These are phyloP conservation scores for Amorpha juglandis DNA, from an alignment of 2,888 invertebrate species.

Conservation along the genomic window DNA sequence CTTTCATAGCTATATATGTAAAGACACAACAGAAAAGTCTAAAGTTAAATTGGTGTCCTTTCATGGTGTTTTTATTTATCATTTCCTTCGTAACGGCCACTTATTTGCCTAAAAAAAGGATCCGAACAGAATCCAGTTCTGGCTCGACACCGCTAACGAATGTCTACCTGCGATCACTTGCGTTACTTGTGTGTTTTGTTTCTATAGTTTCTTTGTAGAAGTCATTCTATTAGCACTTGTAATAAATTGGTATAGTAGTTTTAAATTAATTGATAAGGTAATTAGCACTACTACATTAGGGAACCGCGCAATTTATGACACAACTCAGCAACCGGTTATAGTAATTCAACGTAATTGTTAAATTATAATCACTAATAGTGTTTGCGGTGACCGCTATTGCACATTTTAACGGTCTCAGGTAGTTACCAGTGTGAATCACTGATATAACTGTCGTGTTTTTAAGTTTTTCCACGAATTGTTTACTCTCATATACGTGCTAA, in stretches of 20 bases:
- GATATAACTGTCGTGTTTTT: constrained; percentile 78
- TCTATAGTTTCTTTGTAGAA: constrained; percentile 41
- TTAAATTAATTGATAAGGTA: constrained; percentile 1
- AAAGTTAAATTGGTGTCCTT: constrained; percentile 34
- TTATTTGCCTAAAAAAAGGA: constrained; percentile 67
- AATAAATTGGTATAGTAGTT: not conserved
- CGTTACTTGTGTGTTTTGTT: constrained; percentile 67
- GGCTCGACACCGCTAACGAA: constrained; percentile 59
- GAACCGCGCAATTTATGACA: not conserved
- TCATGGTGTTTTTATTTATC: constrained; percentile 60
- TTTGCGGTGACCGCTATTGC: constrained; percentile 41
- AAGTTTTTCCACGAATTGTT: constrained; percentile 66
- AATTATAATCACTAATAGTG: constrained; percentile 35
- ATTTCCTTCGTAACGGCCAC: constrained; percentile 76
- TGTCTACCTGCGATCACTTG: constrained; percentile 75
- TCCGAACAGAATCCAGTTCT: constrained; percentile 76
- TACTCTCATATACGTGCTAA: constrained; percentile 70
- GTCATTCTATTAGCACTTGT: constrained; percentile 3
- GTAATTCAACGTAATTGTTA: constrained; percentile 8
- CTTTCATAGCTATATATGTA: not conserved
- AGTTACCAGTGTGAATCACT: constrained; percentile 72
- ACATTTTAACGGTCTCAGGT: constrained; percentile 72
- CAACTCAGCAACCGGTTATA: constrained; percentile 14
- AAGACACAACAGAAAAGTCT: not conserved
- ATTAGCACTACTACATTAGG: constrained; percentile 1